Conservation (phyloP, 2,888 invertebrate species). For the Sipha maydis region DNA sequence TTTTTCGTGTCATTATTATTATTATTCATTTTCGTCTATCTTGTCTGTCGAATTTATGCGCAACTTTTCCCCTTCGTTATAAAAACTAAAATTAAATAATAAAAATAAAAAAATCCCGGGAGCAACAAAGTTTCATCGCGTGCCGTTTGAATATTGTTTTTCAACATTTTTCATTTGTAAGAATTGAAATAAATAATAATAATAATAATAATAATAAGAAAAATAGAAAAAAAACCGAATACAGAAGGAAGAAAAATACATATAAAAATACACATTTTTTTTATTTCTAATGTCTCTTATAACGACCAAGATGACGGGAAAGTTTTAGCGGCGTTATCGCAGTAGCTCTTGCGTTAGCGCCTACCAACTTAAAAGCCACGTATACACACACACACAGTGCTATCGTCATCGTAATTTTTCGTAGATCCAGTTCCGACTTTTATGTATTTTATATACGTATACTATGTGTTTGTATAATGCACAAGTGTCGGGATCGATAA, state of each 20-base stretch:
- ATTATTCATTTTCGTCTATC: conserved; percentile 57
- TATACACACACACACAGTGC: not conserved
- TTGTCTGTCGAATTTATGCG: conserved; percentile 25
- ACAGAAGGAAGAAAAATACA: not conserved
- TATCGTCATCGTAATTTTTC: not conserved
- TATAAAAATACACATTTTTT: conserved; percentile 24
- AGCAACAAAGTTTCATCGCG: conserved; percentile 58
- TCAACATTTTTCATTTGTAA: conserved; percentile 52
- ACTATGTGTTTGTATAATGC: not conserved
- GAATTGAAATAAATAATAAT: conserved; percentile 21
- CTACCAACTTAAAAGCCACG: not conserved
- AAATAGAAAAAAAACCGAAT: too few species aligned
- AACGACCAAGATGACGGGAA: not conserved
- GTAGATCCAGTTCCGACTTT: not conserved
- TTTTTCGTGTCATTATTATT: conserved; percentile 36
- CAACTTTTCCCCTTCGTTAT: conserved; percentile 43
- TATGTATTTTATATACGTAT: not conserved
- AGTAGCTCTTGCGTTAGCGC: not conserved
- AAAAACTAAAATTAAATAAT: not conserved
- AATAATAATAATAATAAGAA: not conserved
- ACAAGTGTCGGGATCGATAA: not conserved
- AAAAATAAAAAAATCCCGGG: conserved; percentile 38
- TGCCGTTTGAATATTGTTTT: conserved; percentile 55
- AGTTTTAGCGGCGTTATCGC: conserved; percentile 9
- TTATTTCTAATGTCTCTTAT: conserved; percentile 24